phyloP scores from a whole-genome alignment of 2,113 vertebrate genomes.

The Notothenia coriiceps region DNA sequence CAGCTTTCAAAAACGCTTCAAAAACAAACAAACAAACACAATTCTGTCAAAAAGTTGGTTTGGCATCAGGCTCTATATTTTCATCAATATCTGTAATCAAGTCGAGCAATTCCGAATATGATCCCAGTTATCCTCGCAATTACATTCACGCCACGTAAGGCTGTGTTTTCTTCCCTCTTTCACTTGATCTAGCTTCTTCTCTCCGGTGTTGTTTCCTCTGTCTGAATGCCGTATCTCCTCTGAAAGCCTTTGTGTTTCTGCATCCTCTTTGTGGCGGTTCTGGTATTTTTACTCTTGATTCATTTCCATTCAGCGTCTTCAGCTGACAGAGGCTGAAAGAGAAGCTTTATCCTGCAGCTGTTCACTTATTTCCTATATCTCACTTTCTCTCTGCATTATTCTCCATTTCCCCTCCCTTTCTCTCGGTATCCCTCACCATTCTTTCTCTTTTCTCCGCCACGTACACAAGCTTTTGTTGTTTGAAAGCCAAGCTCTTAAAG shows the following conservation, averaged over 20 bases:
- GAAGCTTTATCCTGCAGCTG: slow-evolving; percentile 65
- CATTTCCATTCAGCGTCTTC: slow-evolving; percentile 39
- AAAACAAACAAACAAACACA: not conserved
- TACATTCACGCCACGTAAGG: too few relatives aligned
- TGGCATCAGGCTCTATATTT: not conserved
- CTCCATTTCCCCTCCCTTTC: slow-evolving; percentile 39
- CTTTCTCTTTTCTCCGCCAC: slow-evolving; percentile 1
- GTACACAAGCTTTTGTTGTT: not conserved
- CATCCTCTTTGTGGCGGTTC: slow-evolving; percentile 34
- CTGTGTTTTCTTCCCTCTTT: not conserved
- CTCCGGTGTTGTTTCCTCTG: not conserved
- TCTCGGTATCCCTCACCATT: not conserved
- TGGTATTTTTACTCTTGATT: slow-evolving; percentile 61
- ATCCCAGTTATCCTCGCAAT: not conserved
- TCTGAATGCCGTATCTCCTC: not conserved
- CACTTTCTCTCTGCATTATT: slow-evolving; percentile 13
- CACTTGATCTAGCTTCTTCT: not conserved
- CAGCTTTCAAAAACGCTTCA: not conserved
- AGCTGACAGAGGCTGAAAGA: slow-evolving; percentile 39
- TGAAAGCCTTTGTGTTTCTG: slow-evolving; percentile 30
- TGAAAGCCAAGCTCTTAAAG: slow-evolving; percentile 7
- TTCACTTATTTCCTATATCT: slow-evolving; percentile 34
- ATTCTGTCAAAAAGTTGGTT: not conserved
- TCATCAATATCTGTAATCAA: not conserved
- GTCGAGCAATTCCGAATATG: not conserved